Conservation (phyloP, 2,797 vertebrate genomes). For the Mus caroli region DNA sequence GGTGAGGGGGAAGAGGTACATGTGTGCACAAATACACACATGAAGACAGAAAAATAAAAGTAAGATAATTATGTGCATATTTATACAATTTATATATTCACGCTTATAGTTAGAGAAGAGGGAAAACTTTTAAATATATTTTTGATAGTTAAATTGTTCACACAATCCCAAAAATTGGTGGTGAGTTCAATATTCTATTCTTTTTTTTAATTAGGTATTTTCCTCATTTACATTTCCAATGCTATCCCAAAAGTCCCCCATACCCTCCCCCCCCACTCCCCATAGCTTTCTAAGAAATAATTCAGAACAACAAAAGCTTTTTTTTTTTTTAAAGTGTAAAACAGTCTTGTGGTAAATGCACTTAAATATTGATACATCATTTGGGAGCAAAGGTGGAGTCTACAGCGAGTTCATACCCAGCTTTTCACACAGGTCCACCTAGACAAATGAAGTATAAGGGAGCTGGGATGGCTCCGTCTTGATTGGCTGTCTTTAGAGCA, state of each 20-base stretch:
- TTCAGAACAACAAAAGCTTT: not conserved
- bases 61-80: not conserved
- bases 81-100: not conserved
- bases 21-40: not conserved
- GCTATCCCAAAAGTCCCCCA: too few species aligned
- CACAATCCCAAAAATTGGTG: not conserved
- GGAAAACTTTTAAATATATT: not conserved
- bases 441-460: too few species aligned
- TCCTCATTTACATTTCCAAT: too few species aligned
- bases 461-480: not conserved
- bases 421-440: not conserved
- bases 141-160: not conserved
- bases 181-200: not conserved
- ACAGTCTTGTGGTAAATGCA: not conserved
- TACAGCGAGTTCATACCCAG: too few species aligned
- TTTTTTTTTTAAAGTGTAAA: not conserved
- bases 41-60: not conserved
- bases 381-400: too few species aligned
- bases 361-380: not conserved
- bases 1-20: not conserved
- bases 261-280: too few species aligned
- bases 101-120: not conserved
- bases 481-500: not conserved
- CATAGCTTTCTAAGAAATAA: not conserved
- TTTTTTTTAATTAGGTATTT: not conserved